A percentile compares a stretch with the other conserved stretches of the same genome.
phyloP scores from a whole-genome alignment of 2,888 invertebrate species.

The Pseudococcus viburni region DNA sequence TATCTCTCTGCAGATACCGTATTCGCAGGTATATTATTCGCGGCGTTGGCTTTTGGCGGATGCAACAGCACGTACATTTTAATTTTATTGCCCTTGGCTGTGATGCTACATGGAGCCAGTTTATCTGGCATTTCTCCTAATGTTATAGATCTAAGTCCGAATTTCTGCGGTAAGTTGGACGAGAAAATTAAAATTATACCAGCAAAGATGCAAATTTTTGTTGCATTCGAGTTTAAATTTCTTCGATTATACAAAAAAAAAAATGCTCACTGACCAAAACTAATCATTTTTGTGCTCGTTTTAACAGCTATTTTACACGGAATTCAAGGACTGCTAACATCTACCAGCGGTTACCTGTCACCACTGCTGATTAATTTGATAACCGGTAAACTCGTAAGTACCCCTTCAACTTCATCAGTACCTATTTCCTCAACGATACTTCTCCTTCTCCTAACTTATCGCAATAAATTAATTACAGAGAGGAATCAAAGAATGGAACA shows the following conservation, averaged over 20 bases:
- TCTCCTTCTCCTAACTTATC: neutral
- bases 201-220: too few species aligned
- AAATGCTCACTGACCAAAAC: too few species aligned
- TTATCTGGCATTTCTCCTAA: conserved; percentile 79
- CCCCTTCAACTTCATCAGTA: neutral
- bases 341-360: conserved; percentile 77
- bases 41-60: conserved; percentile 77
- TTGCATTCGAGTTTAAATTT: too few species aligned
- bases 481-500: conserved; percentile 76
- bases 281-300: too few species aligned
- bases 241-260: too few species aligned
- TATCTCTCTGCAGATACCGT: conserved; percentile 73
- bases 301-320: conserved; percentile 76
- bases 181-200: too few species aligned
- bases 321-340: conserved; percentile 76
- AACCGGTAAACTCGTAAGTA: conserved; percentile 77
- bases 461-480: conserved; percentile 72
- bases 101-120: conserved; percentile 78
- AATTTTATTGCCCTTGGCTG: conserved; percentile 76
- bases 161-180: conserved; percentile 58
- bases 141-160: conserved; percentile 77
- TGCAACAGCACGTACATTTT: conserved; percentile 77
- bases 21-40: conserved; percentile 76
- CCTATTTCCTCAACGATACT: neutral
- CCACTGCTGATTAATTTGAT: conserved; percentile 77